Percentiles rank a stretch among this genome's conserved stretches.
Conservation (phyloP, 1,140 invertebrate species). For the Polypedilum pembai region DNA sequence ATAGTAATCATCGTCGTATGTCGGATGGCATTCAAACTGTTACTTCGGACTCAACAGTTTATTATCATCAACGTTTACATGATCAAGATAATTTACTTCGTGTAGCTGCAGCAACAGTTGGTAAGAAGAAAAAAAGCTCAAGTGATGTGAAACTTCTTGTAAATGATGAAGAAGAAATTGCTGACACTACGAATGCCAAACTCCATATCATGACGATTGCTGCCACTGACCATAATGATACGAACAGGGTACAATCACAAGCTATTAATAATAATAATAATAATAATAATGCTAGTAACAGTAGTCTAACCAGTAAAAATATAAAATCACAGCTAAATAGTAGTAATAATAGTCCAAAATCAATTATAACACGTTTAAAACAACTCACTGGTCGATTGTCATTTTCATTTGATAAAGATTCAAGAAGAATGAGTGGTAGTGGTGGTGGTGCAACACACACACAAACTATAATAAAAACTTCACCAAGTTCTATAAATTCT, state of each 20-base stretch:
- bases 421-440: slow-evolving; percentile 40
- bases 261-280: slow-evolving; percentile 35
- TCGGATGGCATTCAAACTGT: slow-evolving; percentile 43
- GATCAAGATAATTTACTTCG: slow-evolving; percentile 34
- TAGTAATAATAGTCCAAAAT: slow-evolving; percentile 31
- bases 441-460: slow-evolving; percentile 38
- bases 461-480: slow-evolving; percentile 33
- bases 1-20: slow-evolving; percentile 41
- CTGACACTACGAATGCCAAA: not conserved
- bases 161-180: too few species aligned
- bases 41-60: slow-evolving; percentile 43
- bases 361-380: slow-evolving; percentile 40
- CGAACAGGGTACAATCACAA: slow-evolving; percentile 33
- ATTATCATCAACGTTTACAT: slow-evolving; percentile 40
- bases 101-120: not conserved
- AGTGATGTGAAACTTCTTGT: not conserved
- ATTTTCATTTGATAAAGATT: slow-evolving; percentile 41
- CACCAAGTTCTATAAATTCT: slow-evolving; percentile 5
- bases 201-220: not conserved
- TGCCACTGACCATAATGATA: slow-evolving; percentile 25
- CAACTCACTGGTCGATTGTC: slow-evolving; percentile 42
- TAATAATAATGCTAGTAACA: slow-evolving; percentile 28
- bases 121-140: not conserved
- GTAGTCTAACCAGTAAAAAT: not conserved
- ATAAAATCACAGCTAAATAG: not conserved